Conservation (phyloP, 2,888 invertebrate species). For the Deilephila porcellus region DNA sequence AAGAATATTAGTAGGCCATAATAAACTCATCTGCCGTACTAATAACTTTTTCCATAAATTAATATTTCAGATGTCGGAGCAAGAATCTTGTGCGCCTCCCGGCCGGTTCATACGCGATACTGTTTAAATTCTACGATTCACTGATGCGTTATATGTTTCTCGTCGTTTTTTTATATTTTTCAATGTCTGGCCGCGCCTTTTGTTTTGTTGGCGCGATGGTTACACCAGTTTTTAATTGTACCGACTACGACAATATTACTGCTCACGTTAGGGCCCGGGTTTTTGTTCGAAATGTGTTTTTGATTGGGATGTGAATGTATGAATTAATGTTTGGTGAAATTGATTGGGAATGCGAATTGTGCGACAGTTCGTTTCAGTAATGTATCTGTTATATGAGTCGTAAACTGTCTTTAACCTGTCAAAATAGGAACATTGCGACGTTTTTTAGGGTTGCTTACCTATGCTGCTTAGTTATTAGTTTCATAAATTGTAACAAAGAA, state of each 20-base stretch:
- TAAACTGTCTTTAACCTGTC: too few species aligned
- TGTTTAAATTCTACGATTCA: constrained; percentile 73
- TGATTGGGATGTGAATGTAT: not conserved
- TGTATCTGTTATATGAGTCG: too few species aligned
- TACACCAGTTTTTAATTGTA: constrained; percentile 60
- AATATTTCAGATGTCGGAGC: not conserved
- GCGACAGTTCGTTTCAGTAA: too few species aligned
- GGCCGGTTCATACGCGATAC: constrained; percentile 62
- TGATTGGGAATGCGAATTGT: not conserved
- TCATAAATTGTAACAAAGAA: too few species aligned
- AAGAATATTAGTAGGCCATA: not conserved
- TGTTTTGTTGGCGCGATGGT: constrained; percentile 64
- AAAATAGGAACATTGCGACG: too few species aligned
- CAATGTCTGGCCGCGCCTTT: constrained; percentile 66
- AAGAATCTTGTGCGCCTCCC: constrained; percentile 26
- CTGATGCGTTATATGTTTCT: constrained; percentile 73
- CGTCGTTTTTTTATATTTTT: constrained; percentile 60
- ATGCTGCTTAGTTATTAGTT: too few species aligned
- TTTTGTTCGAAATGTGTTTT: constrained; percentile 3
- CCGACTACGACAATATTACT: constrained; percentile 26
- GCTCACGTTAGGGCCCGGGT: not conserved
- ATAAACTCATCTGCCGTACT: too few species aligned
- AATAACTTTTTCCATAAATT: not conserved
- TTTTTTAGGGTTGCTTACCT: too few species aligned
- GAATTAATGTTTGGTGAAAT: not conserved